Conservation (phyloP, 2,888 invertebrate genomes). For the Microctonus aethiopoides region DNA sequence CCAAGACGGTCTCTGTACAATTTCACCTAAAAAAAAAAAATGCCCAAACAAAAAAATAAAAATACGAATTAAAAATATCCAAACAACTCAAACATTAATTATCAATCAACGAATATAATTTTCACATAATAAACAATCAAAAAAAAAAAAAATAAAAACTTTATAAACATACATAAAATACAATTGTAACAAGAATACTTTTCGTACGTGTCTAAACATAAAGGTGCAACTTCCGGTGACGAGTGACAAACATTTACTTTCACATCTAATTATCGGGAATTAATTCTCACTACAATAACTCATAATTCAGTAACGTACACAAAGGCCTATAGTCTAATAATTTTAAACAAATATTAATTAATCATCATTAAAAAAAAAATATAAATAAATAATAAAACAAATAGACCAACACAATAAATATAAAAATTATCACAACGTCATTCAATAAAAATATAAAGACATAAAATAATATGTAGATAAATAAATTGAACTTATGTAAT, state of each 20-base stretch:
- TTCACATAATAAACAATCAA: no score
- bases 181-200: neutral
- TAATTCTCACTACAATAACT: conserved; percentile 22
- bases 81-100: conserved; percentile 26
- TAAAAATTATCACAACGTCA: neutral
- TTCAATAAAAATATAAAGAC: neutral
- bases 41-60: neutral
- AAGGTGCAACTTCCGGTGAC: conserved; percentile 41
- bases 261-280: conserved; percentile 52
- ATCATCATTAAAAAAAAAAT: neutral
- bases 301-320: conserved; percentile 29
- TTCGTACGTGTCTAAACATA: neutral
- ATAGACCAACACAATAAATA: neutral
- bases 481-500: neutral
- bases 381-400: neutral
- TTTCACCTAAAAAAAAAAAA: conserved; percentile 73
- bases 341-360: neutral
- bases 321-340: neutral
- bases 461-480: neutral
- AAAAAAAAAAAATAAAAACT: no score
- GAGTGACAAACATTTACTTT: conserved; percentile 55
- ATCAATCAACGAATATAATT: no score
- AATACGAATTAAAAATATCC: conserved; percentile 4
- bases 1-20: conserved; percentile 85
- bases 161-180: no score